Percentiles rank a stretch among this genome's conserved stretches.
Conservation (phyloP, 2,888 invertebrate species). For the Nomada fabriciana region DNA sequence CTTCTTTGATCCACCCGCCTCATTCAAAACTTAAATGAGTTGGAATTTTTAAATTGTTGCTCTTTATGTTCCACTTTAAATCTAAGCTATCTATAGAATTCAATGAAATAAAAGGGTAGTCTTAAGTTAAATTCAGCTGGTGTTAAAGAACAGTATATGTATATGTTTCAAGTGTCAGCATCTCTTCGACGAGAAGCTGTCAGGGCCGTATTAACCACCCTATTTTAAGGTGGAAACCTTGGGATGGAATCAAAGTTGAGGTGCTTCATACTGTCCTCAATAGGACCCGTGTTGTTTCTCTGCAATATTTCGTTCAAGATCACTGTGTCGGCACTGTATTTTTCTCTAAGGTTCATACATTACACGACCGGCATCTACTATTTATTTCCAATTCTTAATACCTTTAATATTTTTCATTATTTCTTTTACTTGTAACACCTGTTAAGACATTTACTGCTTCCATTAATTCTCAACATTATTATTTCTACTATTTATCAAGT, state of each 20-base stretch:
- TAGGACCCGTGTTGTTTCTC: background rate
- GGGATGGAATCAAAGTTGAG: background rate
- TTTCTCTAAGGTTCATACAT: no score
- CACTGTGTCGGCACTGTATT: no score
- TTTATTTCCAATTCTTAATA: no score
- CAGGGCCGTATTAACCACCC: background rate
- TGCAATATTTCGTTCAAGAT: background rate
- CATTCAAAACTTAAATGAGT: no score
- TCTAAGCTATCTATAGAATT: background rate
- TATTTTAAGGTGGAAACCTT: conserved; percentile 5
- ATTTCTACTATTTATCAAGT: no score
- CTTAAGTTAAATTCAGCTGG: background rate
- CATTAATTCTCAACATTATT: no score
- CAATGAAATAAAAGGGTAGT: background rate
- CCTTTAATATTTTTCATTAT: no score
- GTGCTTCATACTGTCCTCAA: background rate
- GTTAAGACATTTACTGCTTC: no score
- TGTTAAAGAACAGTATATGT: background rate
- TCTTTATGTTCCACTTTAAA: background rate
- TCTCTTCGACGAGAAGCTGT: background rate
- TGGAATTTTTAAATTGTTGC: background rate
- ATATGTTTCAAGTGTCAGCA: conserved; percentile 1
- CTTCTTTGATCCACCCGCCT: no score
- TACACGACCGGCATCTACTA: no score
- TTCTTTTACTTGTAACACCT: no score